Conservation (phyloP, 2,888 invertebrate genomes). For the Amphiduros pacificus region DNA sequence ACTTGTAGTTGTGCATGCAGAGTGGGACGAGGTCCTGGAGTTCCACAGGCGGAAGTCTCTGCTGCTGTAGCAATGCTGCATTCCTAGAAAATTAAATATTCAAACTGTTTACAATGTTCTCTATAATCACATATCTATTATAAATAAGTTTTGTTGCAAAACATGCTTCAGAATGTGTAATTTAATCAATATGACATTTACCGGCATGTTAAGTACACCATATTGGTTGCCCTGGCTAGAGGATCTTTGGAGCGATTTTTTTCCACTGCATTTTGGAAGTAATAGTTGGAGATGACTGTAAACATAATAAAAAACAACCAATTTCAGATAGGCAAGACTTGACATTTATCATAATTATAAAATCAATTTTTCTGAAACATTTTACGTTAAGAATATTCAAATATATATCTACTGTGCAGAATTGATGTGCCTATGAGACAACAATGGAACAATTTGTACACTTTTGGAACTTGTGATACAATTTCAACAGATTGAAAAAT, state of each 20-base stretch:
- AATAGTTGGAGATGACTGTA: slow-evolving; percentile 1
- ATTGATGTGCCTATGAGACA: too few species aligned
- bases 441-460: too few species aligned
- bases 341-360: not conserved
- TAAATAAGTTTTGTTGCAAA: too few species aligned
- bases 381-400: too few species aligned
- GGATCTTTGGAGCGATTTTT: not conserved
- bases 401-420: too few species aligned
- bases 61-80: too few species aligned
- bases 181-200: not conserved
- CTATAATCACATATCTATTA: too few species aligned
- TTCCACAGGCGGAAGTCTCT: slow-evolving; percentile 36
- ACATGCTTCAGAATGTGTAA: too few species aligned
- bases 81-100: too few species aligned
- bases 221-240: not conserved
- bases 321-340: not conserved
- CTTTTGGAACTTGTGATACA: too few species aligned
- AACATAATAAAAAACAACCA: not conserved
- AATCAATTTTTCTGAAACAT: not conserved
- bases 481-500: too few species aligned
- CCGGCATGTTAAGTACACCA: not conserved
- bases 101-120: too few species aligned
- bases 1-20: slow-evolving; percentile 45
- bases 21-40: slow-evolving; percentile 42
- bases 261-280: not conserved